Percentiles rank a stretch among this genome's conserved stretches.
Conservation (phyloP, 2,113 vertebrate genomes). For the Pachyramphus minor region DNA sequence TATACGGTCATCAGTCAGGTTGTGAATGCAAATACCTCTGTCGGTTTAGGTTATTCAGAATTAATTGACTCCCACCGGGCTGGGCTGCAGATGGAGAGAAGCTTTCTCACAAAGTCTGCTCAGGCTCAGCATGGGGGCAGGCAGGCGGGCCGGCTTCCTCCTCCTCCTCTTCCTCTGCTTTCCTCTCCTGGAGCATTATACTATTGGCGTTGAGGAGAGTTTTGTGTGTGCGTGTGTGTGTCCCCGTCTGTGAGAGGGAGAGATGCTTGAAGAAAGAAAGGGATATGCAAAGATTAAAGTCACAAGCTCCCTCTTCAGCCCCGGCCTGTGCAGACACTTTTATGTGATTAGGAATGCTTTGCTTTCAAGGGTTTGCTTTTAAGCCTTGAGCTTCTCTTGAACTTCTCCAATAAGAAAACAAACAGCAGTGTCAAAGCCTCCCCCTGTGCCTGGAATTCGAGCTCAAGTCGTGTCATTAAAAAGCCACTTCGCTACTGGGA, state of each 20-base stretch:
- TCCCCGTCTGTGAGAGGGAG: constrained; percentile 38
- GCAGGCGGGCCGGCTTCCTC: constrained; percentile 52
- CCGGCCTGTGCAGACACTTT: constrained; percentile 72
- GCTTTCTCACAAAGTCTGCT: constrained; percentile 78
- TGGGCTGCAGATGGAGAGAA: constrained; percentile 74
- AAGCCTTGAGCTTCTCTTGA: constrained; percentile 75
- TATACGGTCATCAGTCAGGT: constrained; percentile 99
- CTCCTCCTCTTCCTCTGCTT: constrained; percentile 57
- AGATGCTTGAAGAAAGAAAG: constrained; percentile 70
- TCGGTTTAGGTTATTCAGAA: constrained; percentile 84
- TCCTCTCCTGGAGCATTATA: constrained; percentile 63
- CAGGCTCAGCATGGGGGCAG: constrained; percentile 72
- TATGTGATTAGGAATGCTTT: constrained; percentile 79
- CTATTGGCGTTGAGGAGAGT: constrained; percentile 40
- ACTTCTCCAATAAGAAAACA: constrained; percentile 78
- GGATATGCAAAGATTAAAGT: constrained; percentile 71
- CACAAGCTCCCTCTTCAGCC: constrained; percentile 67
- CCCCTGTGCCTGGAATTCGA: constrained; percentile 59
- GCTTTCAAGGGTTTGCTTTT: constrained; percentile 77
- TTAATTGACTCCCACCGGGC: constrained; percentile 83
- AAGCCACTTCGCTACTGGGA: constrained; percentile 44
- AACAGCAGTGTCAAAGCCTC: constrained; percentile 73
- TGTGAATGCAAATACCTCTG: constrained; percentile 90
- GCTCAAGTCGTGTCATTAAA: constrained; percentile 60
- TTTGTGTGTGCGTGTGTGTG: constrained; percentile 27